phyloP scores from a whole-genome alignment of 2,797 vertebrate species.

The Catharus ustulatus region DNA sequence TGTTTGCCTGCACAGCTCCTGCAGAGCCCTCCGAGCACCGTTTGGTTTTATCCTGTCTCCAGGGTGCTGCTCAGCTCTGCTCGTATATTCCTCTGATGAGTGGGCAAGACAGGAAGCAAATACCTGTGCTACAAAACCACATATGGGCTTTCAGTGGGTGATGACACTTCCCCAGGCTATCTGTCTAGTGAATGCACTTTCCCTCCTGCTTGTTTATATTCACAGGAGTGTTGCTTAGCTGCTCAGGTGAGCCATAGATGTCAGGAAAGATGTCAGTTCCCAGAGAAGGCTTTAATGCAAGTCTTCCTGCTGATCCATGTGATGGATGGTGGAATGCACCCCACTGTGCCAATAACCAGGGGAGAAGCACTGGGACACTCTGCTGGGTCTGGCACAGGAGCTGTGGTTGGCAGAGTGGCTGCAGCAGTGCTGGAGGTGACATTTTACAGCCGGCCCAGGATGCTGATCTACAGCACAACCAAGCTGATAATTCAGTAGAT shows the following conservation, averaged over 20 bases:
- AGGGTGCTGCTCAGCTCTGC: background rate
- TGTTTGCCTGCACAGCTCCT: background rate
- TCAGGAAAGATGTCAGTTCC: background rate
- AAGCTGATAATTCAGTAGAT: background rate
- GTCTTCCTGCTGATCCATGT: background rate
- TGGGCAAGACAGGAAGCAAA: constrained; percentile 36
- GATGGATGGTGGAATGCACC: background rate
- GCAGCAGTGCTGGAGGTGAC: background rate
- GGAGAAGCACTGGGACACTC: background rate
- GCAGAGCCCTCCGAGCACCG: fast-evolving
- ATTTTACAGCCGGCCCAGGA: background rate
- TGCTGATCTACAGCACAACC: background rate
- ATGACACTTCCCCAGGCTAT: constrained; percentile 22
- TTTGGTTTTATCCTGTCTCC: constrained; percentile 27
- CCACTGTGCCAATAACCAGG: fast-evolving
- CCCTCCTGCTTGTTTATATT: constrained; percentile 29
- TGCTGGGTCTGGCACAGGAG: background rate
- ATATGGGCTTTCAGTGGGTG: constrained; percentile 15
- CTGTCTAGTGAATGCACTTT: constrained; percentile 30
- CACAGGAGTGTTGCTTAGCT: background rate
- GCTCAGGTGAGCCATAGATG: constrained; percentile 29
- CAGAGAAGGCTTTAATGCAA: background rate
- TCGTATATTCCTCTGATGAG: background rate
- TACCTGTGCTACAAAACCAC: constrained; percentile 45
- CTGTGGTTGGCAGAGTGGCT: fast-evolving